Evolutionary conservation across 1,140 invertebrate species (phyloP).

Genomic region (Pseudomyrmex sp.): DNA sequence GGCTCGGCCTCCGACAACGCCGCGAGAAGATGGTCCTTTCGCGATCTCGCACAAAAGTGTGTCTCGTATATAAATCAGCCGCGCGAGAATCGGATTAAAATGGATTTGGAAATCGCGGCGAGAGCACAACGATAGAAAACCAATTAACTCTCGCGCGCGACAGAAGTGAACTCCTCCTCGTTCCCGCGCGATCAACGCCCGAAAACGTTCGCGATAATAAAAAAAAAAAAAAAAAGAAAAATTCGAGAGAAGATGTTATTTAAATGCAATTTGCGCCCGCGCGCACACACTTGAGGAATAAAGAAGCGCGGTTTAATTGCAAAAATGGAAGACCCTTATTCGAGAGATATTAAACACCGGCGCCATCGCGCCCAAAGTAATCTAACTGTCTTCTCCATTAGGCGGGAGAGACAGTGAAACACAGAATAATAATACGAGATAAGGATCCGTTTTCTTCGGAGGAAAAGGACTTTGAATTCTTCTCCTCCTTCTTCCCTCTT

Average conservation of each 20-base stretch:
- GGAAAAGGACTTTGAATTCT: conserved; percentile 2
- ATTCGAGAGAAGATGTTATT: background rate
- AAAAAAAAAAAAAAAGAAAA: background rate
- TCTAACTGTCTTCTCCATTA: conserved; percentile 27
- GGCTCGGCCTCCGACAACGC: too few species aligned
- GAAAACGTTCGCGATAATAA: background rate
- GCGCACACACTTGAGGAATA: background rate
- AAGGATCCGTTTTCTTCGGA: background rate
- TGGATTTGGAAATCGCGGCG: background rate
- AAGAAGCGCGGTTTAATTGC: background rate
- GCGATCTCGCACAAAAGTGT: too few species aligned
- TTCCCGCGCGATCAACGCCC: too few species aligned
- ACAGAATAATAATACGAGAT: conserved; percentile 36
- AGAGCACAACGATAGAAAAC: background rate
- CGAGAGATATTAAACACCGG: background rate
- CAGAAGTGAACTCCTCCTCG: background rate
- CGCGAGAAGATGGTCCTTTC: too few species aligned
- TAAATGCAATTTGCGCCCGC: background rate
- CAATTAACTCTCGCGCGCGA: background rate
- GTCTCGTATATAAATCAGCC: too few species aligned
- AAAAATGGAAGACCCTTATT: background rate
- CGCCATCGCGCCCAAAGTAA: background rate
- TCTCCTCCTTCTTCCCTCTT: too few species aligned
- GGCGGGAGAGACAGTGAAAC: background rate
- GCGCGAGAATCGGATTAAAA: background rate